Conservation (phyloP, 2,888 invertebrate species). For the Drosophila neotestacea region DNA sequence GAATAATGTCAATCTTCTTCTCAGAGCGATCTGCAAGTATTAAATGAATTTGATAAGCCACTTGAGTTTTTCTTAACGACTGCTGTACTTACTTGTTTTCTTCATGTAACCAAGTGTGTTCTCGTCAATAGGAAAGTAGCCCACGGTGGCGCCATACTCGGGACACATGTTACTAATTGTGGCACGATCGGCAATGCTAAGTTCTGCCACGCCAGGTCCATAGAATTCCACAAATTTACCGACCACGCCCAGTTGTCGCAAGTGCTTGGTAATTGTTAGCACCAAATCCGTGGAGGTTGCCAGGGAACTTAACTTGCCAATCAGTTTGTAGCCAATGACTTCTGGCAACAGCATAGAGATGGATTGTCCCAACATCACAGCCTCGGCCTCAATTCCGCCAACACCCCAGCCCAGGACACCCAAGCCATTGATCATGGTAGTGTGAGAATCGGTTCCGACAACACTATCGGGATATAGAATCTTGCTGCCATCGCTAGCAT, state of each 20-base stretch:
- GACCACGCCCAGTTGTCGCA: slow-evolving; percentile 97
- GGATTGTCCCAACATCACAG: slow-evolving; percentile 99
- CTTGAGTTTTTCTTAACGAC: neutral
- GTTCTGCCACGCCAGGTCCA: slow-evolving; percentile 94
- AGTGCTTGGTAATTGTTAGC: slow-evolving; percentile 97
- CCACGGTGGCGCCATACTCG: slow-evolving; percentile 98
- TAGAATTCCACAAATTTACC: slow-evolving; percentile 99
- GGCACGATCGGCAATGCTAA: slow-evolving; percentile 98
- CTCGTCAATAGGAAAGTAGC: slow-evolving; percentile 96
- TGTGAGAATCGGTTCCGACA: slow-evolving; percentile 99
- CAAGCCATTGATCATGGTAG: slow-evolving; percentile 99
- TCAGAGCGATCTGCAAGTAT: slow-evolving; percentile 90
- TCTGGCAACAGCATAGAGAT: slow-evolving; percentile 98
- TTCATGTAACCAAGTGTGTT: slow-evolving; percentile 92
- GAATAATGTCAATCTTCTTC: slow-evolving; percentile 91
- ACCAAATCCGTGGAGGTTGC: slow-evolving; percentile 99
- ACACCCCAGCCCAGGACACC: slow-evolving; percentile 99
- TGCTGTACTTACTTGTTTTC: slow-evolving; percentile 89
- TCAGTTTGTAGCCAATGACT: slow-evolving; percentile 96
- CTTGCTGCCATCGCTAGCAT: slow-evolving; percentile 82
- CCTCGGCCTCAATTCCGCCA: slow-evolving; percentile 98
- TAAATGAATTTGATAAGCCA: neutral
- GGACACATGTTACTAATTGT: slow-evolving; percentile 99
- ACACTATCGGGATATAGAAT: slow-evolving; percentile 94
- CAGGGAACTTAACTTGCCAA: slow-evolving; percentile 92